Evolutionary conservation across 2,113 vertebrate genomes (phyloP), one percentile per base, ranked within the genome.

Genomic region (Gracilinanus agilis): DNA sequence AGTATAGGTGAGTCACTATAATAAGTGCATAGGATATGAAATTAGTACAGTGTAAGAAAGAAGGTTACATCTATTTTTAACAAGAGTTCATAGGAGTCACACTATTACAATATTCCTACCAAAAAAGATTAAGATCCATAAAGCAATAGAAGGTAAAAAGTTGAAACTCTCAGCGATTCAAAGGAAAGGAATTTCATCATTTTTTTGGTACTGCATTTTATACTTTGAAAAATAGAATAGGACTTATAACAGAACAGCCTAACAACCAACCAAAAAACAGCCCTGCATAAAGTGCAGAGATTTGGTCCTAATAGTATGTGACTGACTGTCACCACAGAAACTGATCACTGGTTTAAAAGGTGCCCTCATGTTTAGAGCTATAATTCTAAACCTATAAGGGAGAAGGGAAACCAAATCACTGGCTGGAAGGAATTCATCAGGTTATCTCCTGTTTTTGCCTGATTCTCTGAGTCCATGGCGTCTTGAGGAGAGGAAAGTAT

Each of bases 181-280:
- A 34, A 0, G 9, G 88, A 90, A 89, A 67, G 19, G 88, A 9
- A 88, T 92, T 56, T 91, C 75, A 40, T 75, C 53, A 90, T 92
- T 90, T 95, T 49, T 4, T 93, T 90, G 29, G 10, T 49, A 83
- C 90, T 25, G 2, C 23, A 19, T 93, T 96, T 75, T 96, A n/a
- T 29, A n/a, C 93, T 61, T 91, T 88, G 24, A 34, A 89, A 88
- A 16, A 61, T 29, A 2, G 3, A 16, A n/a, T 83, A 83, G 34
- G 16, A 0, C n/a, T n/a, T 83, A 83, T 2, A 40, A 83, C 67
- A 83, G 67, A 83, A 40, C n/a, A 83, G 16, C 13, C 67, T 40
- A 83, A 21, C 0, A 75, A 8, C 44, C 92, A 34, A 91, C 49
- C 0, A 4, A 90, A 93, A 90, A 83, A 55, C 58, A 94, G 0